A percentile compares a stretch with the other conserved stretches of the same genome.
These are phyloP conservation scores for Cavia aperea DNA, from an alignment of 2,113 vertebrate genomes.

Conservation along the genomic window DNA sequence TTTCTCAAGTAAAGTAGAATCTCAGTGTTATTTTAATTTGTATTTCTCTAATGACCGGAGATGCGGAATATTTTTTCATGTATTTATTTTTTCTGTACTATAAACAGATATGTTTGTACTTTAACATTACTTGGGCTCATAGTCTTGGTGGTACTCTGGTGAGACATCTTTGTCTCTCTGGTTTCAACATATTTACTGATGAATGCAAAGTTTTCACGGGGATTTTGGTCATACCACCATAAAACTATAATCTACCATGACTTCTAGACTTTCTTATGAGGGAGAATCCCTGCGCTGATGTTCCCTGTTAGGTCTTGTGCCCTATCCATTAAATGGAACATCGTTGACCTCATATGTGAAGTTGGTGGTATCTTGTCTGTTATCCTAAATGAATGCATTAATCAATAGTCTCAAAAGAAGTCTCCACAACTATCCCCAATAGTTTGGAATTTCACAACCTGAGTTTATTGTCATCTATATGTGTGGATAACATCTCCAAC, in stretches of 20 bases:
- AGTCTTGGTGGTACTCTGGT: not conserved
- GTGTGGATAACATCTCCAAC: not conserved
- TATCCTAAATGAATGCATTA: not conserved
- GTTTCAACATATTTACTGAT: not conserved
- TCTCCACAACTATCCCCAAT: not conserved
- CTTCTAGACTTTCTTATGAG: not conserved
- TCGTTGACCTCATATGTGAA: not conserved
- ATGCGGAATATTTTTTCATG: not conserved
- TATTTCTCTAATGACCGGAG: not conserved
- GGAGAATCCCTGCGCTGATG: not conserved
- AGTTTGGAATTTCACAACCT: not conserved
- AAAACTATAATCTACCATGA: not conserved
- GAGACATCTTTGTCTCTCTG: not conserved
- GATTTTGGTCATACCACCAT: not conserved
- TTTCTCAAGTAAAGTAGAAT: not conserved
- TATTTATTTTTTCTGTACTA: not conserved
- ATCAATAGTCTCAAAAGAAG: not conserved
- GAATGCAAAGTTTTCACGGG: not conserved
- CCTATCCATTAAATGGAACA: not conserved
- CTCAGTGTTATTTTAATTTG: not conserved
- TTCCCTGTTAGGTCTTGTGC: not conserved
- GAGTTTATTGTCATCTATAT: not conserved
- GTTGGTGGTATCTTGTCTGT: not conserved
- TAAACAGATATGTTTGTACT: not conserved
- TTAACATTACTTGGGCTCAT: not conserved